These are phyloP conservation scores for Phylloscopus trochilus DNA, from an alignment of 2,113 vertebrate genomes.

Conservation along the genomic window DNA sequence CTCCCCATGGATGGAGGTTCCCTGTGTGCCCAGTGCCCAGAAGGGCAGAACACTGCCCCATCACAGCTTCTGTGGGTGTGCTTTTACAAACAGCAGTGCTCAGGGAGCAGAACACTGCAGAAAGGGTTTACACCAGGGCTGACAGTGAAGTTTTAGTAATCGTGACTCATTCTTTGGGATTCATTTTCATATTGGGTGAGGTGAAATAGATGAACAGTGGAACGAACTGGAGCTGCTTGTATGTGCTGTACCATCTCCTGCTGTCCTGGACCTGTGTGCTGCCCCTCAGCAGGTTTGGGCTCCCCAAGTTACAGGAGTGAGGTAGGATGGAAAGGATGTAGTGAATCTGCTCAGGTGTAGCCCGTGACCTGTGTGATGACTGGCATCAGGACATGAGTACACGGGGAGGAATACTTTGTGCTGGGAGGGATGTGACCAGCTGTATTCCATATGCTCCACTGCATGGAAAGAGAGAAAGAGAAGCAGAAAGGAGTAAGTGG, in stretches of 20 bases:
- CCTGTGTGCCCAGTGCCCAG: neutral
- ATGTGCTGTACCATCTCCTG: neutral
- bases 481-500: neutral
- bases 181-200: neutral
- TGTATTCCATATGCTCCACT: neutral
- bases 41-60: accelerated
- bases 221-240: neutral
- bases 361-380: accelerated
- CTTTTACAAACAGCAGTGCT: neutral
- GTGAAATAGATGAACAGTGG: neutral
- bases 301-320: accelerated
- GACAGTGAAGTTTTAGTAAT: neutral
- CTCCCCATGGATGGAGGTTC: neutral
- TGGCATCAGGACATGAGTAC: neutral
- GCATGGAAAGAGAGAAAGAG: neutral
- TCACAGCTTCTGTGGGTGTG: accelerated
- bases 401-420: neutral
- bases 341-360: neutral
- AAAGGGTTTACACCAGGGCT: neutral
- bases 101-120: neutral
- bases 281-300: neutral
- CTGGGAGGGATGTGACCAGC: neutral
- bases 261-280: neutral
- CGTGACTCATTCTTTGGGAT: neutral
- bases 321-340: neutral